Conservation (phyloP, 2,113 vertebrate species). For the Lepus europaeus region DNA sequence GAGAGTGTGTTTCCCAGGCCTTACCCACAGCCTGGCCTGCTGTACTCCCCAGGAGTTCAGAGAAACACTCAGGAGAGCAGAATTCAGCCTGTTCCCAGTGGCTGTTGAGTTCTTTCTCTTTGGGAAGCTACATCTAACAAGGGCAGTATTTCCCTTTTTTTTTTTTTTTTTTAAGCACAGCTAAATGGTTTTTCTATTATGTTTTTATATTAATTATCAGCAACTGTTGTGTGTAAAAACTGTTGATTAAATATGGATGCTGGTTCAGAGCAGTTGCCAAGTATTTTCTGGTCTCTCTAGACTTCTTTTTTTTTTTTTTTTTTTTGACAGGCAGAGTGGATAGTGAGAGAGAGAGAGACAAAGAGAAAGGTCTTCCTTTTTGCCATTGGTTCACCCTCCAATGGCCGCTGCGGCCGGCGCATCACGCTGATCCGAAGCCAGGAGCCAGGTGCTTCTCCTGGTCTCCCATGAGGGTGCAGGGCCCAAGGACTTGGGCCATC, state of each 20-base stretch:
- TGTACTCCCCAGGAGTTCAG: neutral
- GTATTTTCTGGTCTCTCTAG: too few relatives aligned
- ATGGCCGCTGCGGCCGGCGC: too few relatives aligned
- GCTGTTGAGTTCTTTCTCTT: neutral
- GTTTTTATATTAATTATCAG: slow-evolving; percentile 21
- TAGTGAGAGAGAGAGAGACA: too few relatives aligned
- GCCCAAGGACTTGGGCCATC: too few relatives aligned
- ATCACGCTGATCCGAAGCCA: too few relatives aligned
- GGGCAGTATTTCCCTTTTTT: neutral
- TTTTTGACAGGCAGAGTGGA: too few relatives aligned
- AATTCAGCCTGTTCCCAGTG: neutral
- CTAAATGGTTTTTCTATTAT: neutral
- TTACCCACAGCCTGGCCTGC: neutral
- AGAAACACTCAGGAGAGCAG: neutral
- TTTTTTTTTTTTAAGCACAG: neutral
- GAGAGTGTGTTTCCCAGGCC: neutral
- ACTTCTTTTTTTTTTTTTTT: too few relatives aligned
- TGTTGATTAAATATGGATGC: neutral
- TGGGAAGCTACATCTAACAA: neutral
- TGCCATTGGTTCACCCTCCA: too few relatives aligned
- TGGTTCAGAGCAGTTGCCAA: neutral
- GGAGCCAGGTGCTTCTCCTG: too few relatives aligned
- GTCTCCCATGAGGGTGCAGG: too few relatives aligned
- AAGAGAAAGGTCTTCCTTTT: too few relatives aligned
- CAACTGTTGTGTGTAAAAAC: neutral